A percentile compares a stretch with the other conserved stretches of the same genome.
Evolutionary conservation across 1,140 invertebrate species (phyloP).

Genomic region (Heliconius hermathena): DNA sequence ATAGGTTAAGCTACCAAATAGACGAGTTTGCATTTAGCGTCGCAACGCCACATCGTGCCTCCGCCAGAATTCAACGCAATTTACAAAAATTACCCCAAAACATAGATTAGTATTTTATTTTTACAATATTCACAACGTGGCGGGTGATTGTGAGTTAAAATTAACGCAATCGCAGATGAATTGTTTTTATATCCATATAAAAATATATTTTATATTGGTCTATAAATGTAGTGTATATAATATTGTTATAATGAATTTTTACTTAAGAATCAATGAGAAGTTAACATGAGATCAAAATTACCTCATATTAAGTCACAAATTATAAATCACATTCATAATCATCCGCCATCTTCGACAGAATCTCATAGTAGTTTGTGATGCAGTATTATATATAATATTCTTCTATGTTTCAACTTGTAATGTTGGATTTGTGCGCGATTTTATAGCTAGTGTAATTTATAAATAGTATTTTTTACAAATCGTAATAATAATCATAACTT

Average conservation of each 20-base stretch:
- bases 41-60: slow-evolving; percentile 74
- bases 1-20: slow-evolving; percentile 72
- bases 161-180: background rate
- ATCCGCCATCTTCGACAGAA: background rate
- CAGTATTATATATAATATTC: slow-evolving; percentile 5
- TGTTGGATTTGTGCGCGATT: slow-evolving; percentile 36
- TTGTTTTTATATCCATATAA: slow-evolving; percentile 20
- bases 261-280: background rate
- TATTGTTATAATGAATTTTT: background rate
- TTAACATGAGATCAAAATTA: background rate
- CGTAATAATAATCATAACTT: background rate
- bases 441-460: slow-evolving; percentile 35
- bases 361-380: background rate
- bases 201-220: slow-evolving; percentile 10
- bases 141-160: background rate
- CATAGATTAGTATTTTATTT: background rate
- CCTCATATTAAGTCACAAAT: background rate
- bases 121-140: background rate
- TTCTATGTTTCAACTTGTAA: background rate
- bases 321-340: background rate
- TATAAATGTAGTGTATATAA: slow-evolving; percentile 2
- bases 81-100: background rate
- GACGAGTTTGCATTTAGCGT: slow-evolving; percentile 71
- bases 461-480: slow-evolving; percentile 27
- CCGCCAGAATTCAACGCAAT: slow-evolving; percentile 35